Percentiles rank a stretch among this genome's conserved stretches.
These are phyloP conservation scores for Ectemnius continuus DNA, from an alignment of 2,888 invertebrate species.

Conservation along the genomic window DNA sequence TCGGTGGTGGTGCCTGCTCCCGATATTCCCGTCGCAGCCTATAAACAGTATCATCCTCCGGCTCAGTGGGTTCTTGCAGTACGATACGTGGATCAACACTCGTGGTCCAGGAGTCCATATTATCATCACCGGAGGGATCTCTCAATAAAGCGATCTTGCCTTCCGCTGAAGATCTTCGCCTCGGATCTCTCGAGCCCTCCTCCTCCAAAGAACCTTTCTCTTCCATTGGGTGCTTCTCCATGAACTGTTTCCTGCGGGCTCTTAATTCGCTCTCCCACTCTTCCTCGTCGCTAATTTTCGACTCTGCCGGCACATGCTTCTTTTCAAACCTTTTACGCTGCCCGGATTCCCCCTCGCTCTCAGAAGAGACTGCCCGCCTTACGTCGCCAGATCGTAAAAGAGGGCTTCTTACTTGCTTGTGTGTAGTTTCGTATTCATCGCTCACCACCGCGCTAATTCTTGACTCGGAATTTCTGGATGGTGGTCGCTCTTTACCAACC, in stretches of 20 bases:
- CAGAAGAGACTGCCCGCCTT: constrained; percentile 64
- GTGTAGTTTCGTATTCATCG: constrained; percentile 56
- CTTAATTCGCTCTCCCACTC: constrained; percentile 73
- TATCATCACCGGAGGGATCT: constrained; percentile 67
- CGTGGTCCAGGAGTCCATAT: constrained; percentile 74
- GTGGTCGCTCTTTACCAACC: constrained; percentile 59
- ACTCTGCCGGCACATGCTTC: constrained; percentile 46
- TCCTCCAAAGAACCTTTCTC: constrained; percentile 52
- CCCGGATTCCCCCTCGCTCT: constrained; percentile 67
- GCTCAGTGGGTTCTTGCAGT: constrained; percentile 68
- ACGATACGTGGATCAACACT: constrained; percentile 66
- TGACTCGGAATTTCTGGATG: constrained; percentile 55
- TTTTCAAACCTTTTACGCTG: constrained; percentile 37
- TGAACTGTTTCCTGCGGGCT: constrained; percentile 64
- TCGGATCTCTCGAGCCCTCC: constrained; percentile 63
- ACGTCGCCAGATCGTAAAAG: constrained; percentile 57
- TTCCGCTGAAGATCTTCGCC: constrained; percentile 74
- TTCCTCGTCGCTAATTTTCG: constrained; percentile 71
- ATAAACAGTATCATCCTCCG: constrained; percentile 65
- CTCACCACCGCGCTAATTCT: constrained; percentile 47
- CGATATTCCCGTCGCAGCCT: constrained; percentile 63
- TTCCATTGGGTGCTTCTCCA: constrained; percentile 61
- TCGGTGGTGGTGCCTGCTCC: constrained; percentile 60
- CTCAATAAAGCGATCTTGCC: constrained; percentile 73
- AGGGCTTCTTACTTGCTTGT: constrained; percentile 53